A percentile compares a stretch with the other conserved stretches of the same genome.
Evolutionary conservation across 2,797 vertebrate species (phyloP).

Genomic region (Brotula barbata): DNA sequence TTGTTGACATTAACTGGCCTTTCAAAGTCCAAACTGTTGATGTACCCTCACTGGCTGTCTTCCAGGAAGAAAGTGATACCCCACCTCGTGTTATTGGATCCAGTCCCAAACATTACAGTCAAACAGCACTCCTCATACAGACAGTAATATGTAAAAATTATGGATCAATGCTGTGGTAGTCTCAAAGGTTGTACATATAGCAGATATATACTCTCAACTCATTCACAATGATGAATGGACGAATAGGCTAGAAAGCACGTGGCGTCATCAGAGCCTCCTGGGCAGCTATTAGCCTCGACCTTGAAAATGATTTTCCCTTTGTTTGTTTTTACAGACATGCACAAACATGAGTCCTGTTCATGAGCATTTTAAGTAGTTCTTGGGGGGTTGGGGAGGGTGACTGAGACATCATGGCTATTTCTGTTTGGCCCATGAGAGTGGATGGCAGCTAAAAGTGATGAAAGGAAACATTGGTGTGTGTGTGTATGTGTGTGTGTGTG

Average conservation of each 20-base stretch:
- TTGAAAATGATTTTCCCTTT: conserved; percentile 33
- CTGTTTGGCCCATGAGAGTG: conserved; percentile 32
- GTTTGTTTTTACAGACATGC: neutral
- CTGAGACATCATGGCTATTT: conserved; percentile 58
- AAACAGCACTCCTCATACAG: neutral
- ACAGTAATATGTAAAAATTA: neutral
- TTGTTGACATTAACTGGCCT: conserved; percentile 68
- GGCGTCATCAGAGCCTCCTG: conserved; percentile 55
- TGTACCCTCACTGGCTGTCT: conserved; percentile 36
- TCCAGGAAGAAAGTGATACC: conserved; percentile 49
- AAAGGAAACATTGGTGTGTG: conserved; percentile 27
- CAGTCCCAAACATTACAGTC: conserved; percentile 19
- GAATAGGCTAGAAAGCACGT: conserved; percentile 20
- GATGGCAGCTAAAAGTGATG: conserved; percentile 41
- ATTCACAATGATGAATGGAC: conserved; percentile 26
- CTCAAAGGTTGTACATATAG: neutral
- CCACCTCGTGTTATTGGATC: conserved; percentile 29
- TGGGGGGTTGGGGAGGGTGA: conserved; percentile 15
- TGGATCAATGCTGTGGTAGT: neutral
- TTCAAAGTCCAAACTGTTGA: conserved; percentile 43
- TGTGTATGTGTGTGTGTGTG: conserved; percentile 4
- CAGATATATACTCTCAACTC: too few species aligned
- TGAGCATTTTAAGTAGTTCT: conserved; percentile 51
- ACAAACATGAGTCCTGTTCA: conserved; percentile 33
- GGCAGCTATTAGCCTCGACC: conserved; percentile 24